Base-by-base conservation (phyloP, 2,797 vertebrate genomes). In the Etheostoma nigrum region DNA sequence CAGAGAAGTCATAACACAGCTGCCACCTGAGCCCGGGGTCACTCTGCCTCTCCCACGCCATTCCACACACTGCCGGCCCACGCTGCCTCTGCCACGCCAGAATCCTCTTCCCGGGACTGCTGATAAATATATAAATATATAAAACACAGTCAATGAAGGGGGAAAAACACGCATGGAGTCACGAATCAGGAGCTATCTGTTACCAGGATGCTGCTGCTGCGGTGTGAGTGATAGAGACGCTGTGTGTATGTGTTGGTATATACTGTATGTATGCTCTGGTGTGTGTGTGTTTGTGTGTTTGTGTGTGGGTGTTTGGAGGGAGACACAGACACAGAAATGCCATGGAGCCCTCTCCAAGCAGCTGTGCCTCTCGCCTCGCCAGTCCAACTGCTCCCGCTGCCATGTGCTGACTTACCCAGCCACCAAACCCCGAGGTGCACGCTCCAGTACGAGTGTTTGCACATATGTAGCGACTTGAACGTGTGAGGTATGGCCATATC, bases 11-110 rank as follows among this genome's bases (percentile, higher is more conserved):
- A 84, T 83, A 94, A 88, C 93, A 93, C 94, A 95, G 93, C 93
- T 95, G 94, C 93, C 94, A 95, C 93, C 95, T 94, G 93, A 93
- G 92, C 91, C 91, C 90, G 62, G 94, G 92, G 93, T 95, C 94
- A 91, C 89, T 80, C 85, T 89, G 90, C 88, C 87, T 86, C 81
- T 92, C 92, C 88, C 90, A 90, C 87, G 92, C 89, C 94, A 93
- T 94, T 87, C 93, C 93, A 75, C 89, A 67, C 76, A 70, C 71
- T 60, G 88, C 85, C 36, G 36, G 36, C 36, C 36, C 85, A 85
- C 80, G 67, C 80, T 6, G 78, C 76, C 74, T 76, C 78, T 45
- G 60, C 81, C 61, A 54, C 76, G 79, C 89, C 86, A 89, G 59
- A 69, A 59, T 91, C 89, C 88, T 92, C 92, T 90, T 92, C 88